Base-by-base conservation (phyloP, 2,888 invertebrate genomes). In the Branchipolynoe longqiensis region DNA sequence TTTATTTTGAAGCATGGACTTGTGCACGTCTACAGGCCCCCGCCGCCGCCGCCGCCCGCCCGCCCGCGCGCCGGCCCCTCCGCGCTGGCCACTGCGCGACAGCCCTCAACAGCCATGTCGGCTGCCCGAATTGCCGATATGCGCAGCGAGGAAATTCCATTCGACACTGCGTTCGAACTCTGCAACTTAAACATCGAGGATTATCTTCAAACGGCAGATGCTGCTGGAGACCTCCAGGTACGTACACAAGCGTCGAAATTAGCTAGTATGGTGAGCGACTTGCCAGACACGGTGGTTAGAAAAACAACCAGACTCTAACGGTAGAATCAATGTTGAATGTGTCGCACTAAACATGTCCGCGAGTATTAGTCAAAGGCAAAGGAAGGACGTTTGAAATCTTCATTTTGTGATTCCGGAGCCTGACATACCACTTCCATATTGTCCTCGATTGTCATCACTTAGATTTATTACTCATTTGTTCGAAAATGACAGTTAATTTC, bases 101-200 rank as follows among this genome's bases (percentile, higher is more conserved):
- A 12, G 8, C 3, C 33, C 31, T 8, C 64, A 28, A 33, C 36
- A 33, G 69, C 36, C n/a, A 69, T 69, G 69, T 69, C 69, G 69
- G 69, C 69, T 33, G 69, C 36, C 38, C 69, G 38, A 38, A 38
- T 69, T 38, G 69, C 38, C 69, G 38, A 14, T 69, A 69, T 69
- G 69, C 69, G 69, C 69, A 69, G 69, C 69, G 69, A 69, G 12
- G 69, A 69, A 69, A 69, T 69, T 22, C 69, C 69, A 18, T 38
- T 69, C 18, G 69, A 69, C 33, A 69, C 38, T 22, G 36, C 69
- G 36, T 38, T 69, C 18, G 69, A 69, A 36, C 38, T 69, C 3
- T 69, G 38, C 38, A 36, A 33, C 25, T 38, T 69, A 36, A 33
- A 69, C 22, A 8, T 69, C 1, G 69, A 69, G 2, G 69, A 69